Conservation (phyloP, 2,797 vertebrate species). For the Hyperoplus immaculatus region DNA sequence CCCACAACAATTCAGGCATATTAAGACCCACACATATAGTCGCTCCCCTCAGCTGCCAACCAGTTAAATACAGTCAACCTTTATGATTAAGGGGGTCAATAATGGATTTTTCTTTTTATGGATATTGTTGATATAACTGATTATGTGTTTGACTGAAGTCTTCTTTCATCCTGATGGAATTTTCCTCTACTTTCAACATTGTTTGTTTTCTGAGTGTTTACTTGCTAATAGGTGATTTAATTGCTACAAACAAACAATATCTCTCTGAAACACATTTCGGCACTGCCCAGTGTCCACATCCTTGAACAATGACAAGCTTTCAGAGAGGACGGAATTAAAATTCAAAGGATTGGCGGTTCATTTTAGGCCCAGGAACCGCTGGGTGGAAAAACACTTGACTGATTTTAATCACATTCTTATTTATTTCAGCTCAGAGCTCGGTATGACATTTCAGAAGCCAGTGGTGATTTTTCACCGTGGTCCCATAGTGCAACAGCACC, state of each 20-base stretch:
- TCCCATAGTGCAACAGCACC: conserved; percentile 73
- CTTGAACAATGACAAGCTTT: conserved; percentile 81
- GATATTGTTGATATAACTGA: no score
- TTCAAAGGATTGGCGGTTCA: conserved; percentile 79
- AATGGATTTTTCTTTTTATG: conserved; percentile 10
- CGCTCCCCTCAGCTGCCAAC: conserved; percentile 27
- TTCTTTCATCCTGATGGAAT: conserved; percentile 38
- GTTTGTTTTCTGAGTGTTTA: conserved; percentile 70
- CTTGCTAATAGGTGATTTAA: conserved; percentile 79
- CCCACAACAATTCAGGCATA: conserved; percentile 19
- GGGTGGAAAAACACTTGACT: conserved; percentile 82
- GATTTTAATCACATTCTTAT: conserved; percentile 86
- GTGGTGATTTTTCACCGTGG: conserved; percentile 21
- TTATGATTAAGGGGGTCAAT: conserved; percentile 10
- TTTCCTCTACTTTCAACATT: conserved; percentile 48
- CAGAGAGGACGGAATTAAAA: conserved; percentile 81
- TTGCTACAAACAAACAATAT: conserved; percentile 79
- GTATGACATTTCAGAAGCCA: conserved; percentile 62
- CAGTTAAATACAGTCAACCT: conserved; percentile 6
- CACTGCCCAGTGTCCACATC: conserved; percentile 74
- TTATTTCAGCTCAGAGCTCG: conserved; percentile 79
- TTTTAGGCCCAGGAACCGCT: conserved; percentile 78
- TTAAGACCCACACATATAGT: background rate
- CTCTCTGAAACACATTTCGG: conserved; percentile 83
- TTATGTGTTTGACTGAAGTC: conserved; percentile 37